Evolutionary conservation across 2,113 vertebrate species (phyloP).

Genomic region (Todiramphus saurophagus): DNA sequence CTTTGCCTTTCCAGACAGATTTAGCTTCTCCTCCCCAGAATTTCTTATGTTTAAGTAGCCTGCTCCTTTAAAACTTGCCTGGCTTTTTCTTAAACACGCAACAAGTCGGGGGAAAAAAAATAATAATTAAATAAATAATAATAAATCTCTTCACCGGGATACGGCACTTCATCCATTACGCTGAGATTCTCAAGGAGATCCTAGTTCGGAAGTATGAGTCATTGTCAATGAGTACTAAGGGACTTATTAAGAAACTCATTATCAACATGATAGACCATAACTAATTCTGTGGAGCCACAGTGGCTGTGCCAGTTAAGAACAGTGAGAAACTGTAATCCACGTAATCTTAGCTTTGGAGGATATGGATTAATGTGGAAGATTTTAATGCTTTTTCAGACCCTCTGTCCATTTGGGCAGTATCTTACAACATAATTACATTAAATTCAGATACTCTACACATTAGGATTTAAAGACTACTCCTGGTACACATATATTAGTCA

Average conservation of each 20-base stretch:
- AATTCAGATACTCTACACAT: background rate
- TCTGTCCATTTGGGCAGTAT: background rate
- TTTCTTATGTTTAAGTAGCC: background rate
- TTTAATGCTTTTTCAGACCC: background rate
- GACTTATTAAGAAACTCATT: slow-evolving; percentile 66
- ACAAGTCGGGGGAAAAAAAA: background rate
- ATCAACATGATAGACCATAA: slow-evolving; percentile 51
- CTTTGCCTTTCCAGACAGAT: background rate
- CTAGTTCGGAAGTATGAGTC: slow-evolving; percentile 48
- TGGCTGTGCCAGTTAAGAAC: slow-evolving; percentile 8
- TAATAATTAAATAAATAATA: no score
- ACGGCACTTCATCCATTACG: background rate
- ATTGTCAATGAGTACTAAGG: slow-evolving; percentile 46
- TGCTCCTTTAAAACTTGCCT: background rate
- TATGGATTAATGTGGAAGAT: background rate
- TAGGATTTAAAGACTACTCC: background rate
- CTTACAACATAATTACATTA: background rate
- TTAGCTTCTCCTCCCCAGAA: background rate
- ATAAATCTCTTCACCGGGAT: background rate
- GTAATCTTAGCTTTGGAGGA: background rate
- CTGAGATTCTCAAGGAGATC: slow-evolving; percentile 14
- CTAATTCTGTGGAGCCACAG: slow-evolving; percentile 41
- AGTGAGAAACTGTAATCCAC: slow-evolving; percentile 1
- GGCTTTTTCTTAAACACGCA: background rate
- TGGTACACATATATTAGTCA: background rate